These are phyloP conservation scores for Prunella fulvescens DNA, from an alignment of 2,113 vertebrate genomes.

Conservation along the genomic window DNA sequence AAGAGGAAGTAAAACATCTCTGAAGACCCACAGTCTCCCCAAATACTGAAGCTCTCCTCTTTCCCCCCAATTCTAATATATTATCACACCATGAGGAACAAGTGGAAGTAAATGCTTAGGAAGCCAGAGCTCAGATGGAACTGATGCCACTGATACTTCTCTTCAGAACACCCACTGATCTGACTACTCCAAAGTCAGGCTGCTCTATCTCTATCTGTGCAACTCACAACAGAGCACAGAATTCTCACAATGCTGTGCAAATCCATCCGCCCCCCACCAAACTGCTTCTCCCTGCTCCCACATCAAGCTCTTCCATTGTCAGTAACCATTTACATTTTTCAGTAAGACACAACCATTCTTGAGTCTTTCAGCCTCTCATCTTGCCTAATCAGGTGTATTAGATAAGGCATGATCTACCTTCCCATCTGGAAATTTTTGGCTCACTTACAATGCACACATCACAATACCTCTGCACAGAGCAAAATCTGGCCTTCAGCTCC, in stretches of 20 bases:
- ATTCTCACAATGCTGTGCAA: background rate
- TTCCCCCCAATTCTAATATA: background rate
- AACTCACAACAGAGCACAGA: background rate
- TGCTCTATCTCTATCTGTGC: background rate
- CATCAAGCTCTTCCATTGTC: background rate
- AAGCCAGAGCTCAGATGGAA: background rate
- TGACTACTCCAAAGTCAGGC: background rate
- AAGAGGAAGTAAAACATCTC: background rate
- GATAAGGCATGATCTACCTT: background rate
- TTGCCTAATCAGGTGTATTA: background rate
- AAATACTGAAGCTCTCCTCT: background rate
- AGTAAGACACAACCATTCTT: background rate
- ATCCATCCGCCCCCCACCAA: background rate
- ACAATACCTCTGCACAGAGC: constrained; percentile 82
- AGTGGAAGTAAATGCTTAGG: background rate
- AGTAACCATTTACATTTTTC: background rate
- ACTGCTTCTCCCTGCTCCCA: background rate
- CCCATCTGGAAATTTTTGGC: background rate
- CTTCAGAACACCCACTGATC: background rate
- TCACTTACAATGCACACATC: background rate
- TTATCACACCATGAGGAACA: background rate
- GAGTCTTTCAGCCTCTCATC: background rate
- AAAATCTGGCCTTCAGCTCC: constrained; percentile 87
- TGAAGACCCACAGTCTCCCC: background rate
- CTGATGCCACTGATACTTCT: background rate